Base-by-base conservation (phyloP, 2,888 invertebrate species). In the Pammene aurita region DNA sequence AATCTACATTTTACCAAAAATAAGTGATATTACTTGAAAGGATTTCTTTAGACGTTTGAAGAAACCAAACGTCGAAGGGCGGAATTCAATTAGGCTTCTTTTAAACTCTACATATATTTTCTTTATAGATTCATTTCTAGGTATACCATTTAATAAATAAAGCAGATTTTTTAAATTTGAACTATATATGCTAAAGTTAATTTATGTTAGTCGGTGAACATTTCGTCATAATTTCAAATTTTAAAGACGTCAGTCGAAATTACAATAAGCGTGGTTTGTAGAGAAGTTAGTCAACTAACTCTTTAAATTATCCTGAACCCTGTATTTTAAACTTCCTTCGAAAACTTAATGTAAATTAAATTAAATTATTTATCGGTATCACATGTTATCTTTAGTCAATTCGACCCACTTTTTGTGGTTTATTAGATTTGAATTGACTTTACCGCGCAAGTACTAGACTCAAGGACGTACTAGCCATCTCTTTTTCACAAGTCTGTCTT, bases 391-490 rank as follows among this genome's bases (percentile, higher is more conserved):
- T 38, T 70, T 41, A 35, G 14, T 18, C n/a, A n/a, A 34, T 60
- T 46, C 50, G 26, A 50, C 11, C 46, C 18, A 56, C 66, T 66
- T 26, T 50, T 58, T 71, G 55, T 52, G 16, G 46, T 65, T 66
- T 74, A 68, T 69, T 74, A 72, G 71, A 78, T 75, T 78, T 77
- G 73, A 79, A 89, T 91, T 89, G 89, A 89, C 87, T 91, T 92
- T 91, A 88, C 90, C 92, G 92, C 92, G 89, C 88, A 87, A 87
- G 86, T 88, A 85, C 80, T 79, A 76, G 74, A 76, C 78, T 85
- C 87, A 88, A 87, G 86, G 87, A 79, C 87, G 75, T 78, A 71
- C 74, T 77, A 74, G 77, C 82, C 78, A 75, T 88, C 87, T 86
- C 87, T 81, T 83, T 90, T 84, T 78, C 76, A 79, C 83, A 81